Evolutionary conservation across 2,888 invertebrate species (phyloP), one percentile per base, ranked within the genome.

Genomic region (Eumacrocentrus americanus): DNA sequence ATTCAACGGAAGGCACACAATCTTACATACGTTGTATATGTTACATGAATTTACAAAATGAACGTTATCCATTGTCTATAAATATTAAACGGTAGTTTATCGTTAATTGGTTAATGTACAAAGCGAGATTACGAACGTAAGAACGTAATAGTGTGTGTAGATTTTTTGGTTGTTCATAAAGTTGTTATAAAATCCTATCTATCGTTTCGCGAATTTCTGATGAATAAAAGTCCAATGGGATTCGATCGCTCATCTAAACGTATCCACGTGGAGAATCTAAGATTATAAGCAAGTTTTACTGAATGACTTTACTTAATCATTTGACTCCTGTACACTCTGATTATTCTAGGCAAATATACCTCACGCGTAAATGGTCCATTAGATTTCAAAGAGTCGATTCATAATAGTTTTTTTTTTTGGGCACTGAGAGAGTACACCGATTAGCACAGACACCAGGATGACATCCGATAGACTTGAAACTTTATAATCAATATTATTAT

Each of bases 1-100:
- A 63, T 63, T 63, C 59, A 66, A 72, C 77, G 75, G 75, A 77
- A 79, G 79, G 78, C 78, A 77, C 78, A 77, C 78, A 74, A 75
- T 71, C 61, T 61, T 70, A 70, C 62, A 68, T 62, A 63, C 25
- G 53, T 62, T 61, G 58, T 66, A 59, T 74, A 77, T 75, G 67
- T 70, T 76, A 75, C 72, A 76, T 65, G 70, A 71, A 75, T 78
- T 73, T 78, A 78, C 75, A 78, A 77, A 77, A 71, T 71, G 65
- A 70, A 73, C 71, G 16, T 59, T 50, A 54, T 69, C 61, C 64
- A 59, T 72, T 70, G 67, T 72, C 62, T 71, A 70, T 73, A 70
- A 69, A 71, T 72, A 67, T 69, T 65, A 68, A 72, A 70, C 66
- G 66, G 51, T 44, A 69, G 61, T n/a, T n/a, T 66, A 66, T 67